Evolutionary conservation across 2,797 vertebrate species (phyloP).

Genomic region (Phaenicophaeus curvirostris): DNA sequence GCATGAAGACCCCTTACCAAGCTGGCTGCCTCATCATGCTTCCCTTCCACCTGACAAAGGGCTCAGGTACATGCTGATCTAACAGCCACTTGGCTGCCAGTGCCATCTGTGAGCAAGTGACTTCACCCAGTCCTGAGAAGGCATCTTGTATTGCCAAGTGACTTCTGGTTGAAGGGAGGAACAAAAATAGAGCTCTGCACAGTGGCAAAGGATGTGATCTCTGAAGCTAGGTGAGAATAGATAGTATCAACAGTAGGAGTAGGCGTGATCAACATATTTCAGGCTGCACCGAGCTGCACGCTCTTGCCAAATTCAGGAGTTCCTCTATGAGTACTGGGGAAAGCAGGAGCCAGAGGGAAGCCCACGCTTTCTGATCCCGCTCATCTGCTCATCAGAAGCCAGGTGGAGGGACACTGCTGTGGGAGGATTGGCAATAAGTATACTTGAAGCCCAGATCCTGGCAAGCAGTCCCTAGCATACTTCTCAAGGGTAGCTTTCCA

Average conservation of each 20-base stretch:
- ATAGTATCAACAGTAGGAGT: background rate
- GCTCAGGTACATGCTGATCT: background rate
- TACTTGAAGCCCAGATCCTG: background rate
- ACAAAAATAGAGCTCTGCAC: background rate
- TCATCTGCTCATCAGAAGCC: background rate
- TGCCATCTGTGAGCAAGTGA: background rate
- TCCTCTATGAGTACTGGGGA: background rate
- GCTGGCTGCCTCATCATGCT: fast-evolving
- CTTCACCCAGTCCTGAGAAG: background rate
- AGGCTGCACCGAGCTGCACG: background rate
- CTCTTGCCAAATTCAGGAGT: background rate
- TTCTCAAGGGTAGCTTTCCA: background rate
- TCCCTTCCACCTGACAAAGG: background rate
- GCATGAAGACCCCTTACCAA: background rate
- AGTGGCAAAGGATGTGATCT: fast-evolving
- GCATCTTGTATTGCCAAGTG: background rate
- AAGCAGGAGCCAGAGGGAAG: background rate
- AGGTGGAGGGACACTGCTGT: background rate
- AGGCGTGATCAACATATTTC: background rate
- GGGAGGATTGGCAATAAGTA: background rate
- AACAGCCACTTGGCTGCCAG: background rate
- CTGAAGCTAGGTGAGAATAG: background rate
- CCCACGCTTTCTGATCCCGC: background rate
- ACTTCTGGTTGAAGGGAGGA: background rate
- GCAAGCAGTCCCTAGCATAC: background rate